Percentiles rank a stretch among this genome's conserved stretches.
Evolutionary conservation across 1,140 invertebrate species (phyloP).

Genomic region (Drosophila teissieri): DNA sequence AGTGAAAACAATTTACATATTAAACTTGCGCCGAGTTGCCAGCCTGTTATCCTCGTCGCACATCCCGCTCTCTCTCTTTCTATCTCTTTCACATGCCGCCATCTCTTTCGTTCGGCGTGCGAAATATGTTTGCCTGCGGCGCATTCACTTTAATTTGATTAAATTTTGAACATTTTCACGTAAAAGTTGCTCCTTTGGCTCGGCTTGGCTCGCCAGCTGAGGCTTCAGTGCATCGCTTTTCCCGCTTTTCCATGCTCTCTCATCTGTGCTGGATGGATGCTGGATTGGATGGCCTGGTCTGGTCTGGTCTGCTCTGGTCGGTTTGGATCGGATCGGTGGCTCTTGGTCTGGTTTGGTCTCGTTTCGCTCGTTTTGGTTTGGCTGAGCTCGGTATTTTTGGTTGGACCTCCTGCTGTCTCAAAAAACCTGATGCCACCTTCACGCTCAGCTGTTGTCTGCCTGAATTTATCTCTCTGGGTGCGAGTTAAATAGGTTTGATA

Average conservation of each 20-base stretch:
- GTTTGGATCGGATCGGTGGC: slow-evolving; percentile 31
- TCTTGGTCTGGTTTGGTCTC: slow-evolving; percentile 40
- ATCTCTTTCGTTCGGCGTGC: slow-evolving; percentile 49
- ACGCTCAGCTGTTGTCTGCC: slow-evolving; percentile 69
- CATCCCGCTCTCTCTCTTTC: slow-evolving; percentile 11
- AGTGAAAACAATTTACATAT: slow-evolving; percentile 82
- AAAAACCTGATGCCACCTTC: slow-evolving; percentile 63
- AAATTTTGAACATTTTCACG: slow-evolving; percentile 84
- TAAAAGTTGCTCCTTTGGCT: slow-evolving; percentile 78
- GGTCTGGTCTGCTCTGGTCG: slow-evolving; percentile 5
- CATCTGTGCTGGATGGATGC: slow-evolving; percentile 52
- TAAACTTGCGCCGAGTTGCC: slow-evolving; percentile 73
- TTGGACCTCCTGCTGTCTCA: slow-evolving; percentile 56
- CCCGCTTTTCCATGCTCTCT: slow-evolving; percentile 36
- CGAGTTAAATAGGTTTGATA: slow-evolving; percentile 67
- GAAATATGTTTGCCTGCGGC: slow-evolving; percentile 82
- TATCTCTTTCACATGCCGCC: neutral
- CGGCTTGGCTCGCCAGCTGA: slow-evolving; percentile 8
- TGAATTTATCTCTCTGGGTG: slow-evolving; percentile 30
- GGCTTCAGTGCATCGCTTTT: slow-evolving; percentile 34
- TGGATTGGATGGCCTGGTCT: slow-evolving; percentile 42
- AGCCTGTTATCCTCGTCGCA: slow-evolving; percentile 47
- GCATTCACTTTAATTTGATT: slow-evolving; percentile 84
- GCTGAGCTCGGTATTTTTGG: slow-evolving; percentile 38
- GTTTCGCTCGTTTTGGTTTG: slow-evolving; percentile 25